These are phyloP conservation scores for Sarcophaga carnaria DNA, from an alignment of 2,888 invertebrate species.

Conservation along the genomic window DNA sequence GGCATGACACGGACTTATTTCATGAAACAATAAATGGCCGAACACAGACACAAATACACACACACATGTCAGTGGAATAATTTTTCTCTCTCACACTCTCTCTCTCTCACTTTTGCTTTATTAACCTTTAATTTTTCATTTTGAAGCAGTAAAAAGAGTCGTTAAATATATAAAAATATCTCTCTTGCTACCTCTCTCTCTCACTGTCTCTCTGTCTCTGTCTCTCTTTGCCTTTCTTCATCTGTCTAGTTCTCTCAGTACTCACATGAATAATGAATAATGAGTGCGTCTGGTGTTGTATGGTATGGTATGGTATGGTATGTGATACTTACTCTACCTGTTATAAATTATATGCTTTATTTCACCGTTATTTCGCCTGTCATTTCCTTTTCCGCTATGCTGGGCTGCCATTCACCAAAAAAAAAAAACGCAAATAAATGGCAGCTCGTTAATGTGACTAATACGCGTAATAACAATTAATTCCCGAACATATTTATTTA, in stretches of 20 bases:
- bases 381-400: not conserved
- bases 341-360: not conserved
- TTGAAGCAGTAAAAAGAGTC: too few relatives aligned
- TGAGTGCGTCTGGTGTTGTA: not conserved
- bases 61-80: too few relatives aligned
- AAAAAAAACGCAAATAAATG: slow-evolving; percentile 54
- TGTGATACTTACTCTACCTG: not conserved
- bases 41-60: too few relatives aligned
- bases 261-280: not conserved
- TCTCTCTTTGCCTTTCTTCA: too few relatives aligned
- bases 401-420: not conserved
- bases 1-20: slow-evolving; percentile 61
- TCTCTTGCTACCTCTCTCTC: too few relatives aligned
- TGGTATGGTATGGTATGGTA: not conserved
- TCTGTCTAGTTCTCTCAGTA: too few relatives aligned
- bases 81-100: not conserved
- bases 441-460: slow-evolving; percentile 71
- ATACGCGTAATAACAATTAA: slow-evolving; percentile 73
- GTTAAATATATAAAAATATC: too few relatives aligned
- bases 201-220: too few relatives aligned
- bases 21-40: slow-evolving; percentile 32
- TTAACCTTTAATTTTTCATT: not conserved
- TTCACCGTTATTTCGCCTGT: not conserved
- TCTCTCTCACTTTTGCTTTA: not conserved
- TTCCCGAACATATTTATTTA: slow-evolving; percentile 66